Evolutionary conservation across 2,113 vertebrate genomes (phyloP), one percentile per base, ranked within the genome.

Genomic region (Aythya baeri): DNA sequence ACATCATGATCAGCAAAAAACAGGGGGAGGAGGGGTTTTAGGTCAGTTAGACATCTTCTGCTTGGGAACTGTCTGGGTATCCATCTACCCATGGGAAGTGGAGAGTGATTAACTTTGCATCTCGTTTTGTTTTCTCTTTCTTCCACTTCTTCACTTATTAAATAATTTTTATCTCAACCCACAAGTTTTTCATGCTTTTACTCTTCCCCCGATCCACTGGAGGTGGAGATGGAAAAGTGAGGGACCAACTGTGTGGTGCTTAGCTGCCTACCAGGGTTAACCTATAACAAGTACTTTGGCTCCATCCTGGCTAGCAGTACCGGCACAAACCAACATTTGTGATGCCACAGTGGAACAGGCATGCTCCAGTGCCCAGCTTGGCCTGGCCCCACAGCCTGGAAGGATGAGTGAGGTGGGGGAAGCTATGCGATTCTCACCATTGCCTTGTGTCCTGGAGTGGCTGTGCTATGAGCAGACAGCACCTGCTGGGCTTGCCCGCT

Each of bases 391-490:
- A 22, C 16, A 18, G 17, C 38, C 17, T 2, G 27, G 66, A 9
- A 88, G n/a, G 16, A 62, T 4, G 4, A 9, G 34, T 34, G 43
- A 77, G 22, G 22, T 2, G 1, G 44, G 34, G 75, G 22, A 57
- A 41, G 41, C 3, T 0, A 31, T 25, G 34, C 0, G 1, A 63
- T 25, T 50, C 44, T 71, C 7, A 3, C 36, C 17, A 41, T 38
- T 41, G 27, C 17, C 32, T 71, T 15, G 7, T 0, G 0, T 7
- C 4, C 1, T 4, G 0, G 20, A 63, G 27, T 38, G 46, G 27
- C 0, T 5, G 59, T 1, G 1, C 62, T 65, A 43, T 29, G 63
- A 90, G 79, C 76, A 85, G 92, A 76, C 6, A 18, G 63, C 4
- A 1, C 49, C 49, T 0, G 0, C 50, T 50, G 22, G 22, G 41